These are phyloP conservation scores for Dione vanillae DNA, from an alignment of 2,888 invertebrate genomes.

Conservation along the genomic window DNA sequence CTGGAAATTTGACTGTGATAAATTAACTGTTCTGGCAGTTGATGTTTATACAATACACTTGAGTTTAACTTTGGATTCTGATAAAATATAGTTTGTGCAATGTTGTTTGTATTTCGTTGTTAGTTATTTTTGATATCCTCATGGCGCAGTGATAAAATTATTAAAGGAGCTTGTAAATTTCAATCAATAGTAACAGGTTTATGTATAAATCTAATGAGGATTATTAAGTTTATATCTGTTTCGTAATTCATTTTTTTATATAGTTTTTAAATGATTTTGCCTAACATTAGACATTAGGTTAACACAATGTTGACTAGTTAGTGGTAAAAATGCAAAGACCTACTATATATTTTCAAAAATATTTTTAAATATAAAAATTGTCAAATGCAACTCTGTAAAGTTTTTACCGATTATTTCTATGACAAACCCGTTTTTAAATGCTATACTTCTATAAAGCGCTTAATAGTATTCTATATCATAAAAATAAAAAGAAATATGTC, in stretches of 20 bases:
- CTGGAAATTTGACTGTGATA: constrained; percentile 47
- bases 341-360: no score
- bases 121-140: constrained; percentile 16
- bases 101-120: constrained; percentile 27
- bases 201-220: no score
- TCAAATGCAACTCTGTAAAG: no score
- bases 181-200: background rate
- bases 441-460: background rate
- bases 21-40: constrained; percentile 47
- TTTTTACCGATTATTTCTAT: background rate
- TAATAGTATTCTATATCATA: constrained; percentile 3
- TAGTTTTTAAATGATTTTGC: no score
- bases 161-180: background rate
- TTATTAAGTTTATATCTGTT: no score
- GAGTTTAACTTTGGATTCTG: constrained; percentile 44
- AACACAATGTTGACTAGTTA: no score
- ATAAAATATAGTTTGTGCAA: constrained; percentile 44
- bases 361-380: no score
- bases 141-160: background rate
- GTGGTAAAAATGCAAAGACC: no score
- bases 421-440: constrained; percentile 5
- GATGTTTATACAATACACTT: constrained; percentile 45
- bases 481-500: constrained; percentile 24
- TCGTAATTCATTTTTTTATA: no score
- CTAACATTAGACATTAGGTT: no score